Evolutionary conservation across 2,113 vertebrate species (phyloP), one percentile per base, ranked within the genome.

Genomic region (Pterocles orientalis): DNA sequence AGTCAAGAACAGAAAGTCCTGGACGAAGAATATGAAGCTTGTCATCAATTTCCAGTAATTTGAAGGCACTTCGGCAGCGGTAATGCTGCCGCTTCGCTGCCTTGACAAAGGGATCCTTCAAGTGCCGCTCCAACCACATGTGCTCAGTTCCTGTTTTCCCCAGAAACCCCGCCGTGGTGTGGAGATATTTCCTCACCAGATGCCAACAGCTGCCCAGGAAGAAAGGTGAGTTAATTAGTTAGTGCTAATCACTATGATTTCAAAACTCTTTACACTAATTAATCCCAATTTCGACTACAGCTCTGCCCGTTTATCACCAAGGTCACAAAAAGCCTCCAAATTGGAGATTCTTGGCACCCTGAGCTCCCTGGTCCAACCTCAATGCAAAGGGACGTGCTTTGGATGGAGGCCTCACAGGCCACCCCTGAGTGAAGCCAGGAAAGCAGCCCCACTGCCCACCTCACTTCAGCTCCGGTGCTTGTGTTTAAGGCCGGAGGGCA

Each of bases 31-130:
- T 85, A 11, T 24, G 39, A 61, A 98, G 95, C 89, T 97, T 98
- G 61, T 98, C 97, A 26, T 99, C 98, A 0, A 99, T 97, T 92
- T 99, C 98, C 91, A 99, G 96, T 12, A 99, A 98, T 64, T 99
- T 99, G 96, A 99, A 99, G 23, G 99, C 99, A 8, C 99, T 99
- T 58, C 99, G 97, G 92, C 99, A 99, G 6, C 99, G 98, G 65
- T 98, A 99, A 93, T 97, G 97, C 36, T 98, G 97, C 6, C 13
- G 61, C 53, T 98, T 98, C 0, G 98, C 95, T 0, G 98, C 99
- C 97, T 98, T 99, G 50, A 99, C 99, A 34, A 98, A 99, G 5
- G 99, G 99, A 90, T 99, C 99, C 62, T 36, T 98, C 29, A 97
- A 65, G 36, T 99, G 99, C 21, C 99, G 97, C 28, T 51, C 58